phyloP scores from a whole-genome alignment of 2,888 invertebrate genomes.

The Drosophila histrio region DNA sequence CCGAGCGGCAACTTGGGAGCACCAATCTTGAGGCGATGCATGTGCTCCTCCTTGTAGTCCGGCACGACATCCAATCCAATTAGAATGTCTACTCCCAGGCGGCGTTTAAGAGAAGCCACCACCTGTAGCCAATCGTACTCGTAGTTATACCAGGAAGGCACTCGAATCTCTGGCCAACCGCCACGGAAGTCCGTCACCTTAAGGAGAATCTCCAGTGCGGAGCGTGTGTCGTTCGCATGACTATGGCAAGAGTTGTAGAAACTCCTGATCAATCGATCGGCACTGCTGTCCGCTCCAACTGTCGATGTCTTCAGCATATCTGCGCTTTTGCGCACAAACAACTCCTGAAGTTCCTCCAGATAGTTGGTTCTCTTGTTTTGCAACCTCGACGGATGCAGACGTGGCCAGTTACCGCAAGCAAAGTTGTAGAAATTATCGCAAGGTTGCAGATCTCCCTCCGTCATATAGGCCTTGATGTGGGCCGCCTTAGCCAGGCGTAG shows the following conservation, averaged over 20 bases:
- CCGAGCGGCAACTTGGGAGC: constrained; percentile 74
- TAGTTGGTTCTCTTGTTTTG: constrained; percentile 66
- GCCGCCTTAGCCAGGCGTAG: constrained; percentile 79
- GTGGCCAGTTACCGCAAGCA: constrained; percentile 82
- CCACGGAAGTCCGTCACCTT: constrained; percentile 73
- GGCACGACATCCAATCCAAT: constrained; percentile 80
- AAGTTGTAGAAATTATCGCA: constrained; percentile 81
- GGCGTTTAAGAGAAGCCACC: constrained; percentile 74
- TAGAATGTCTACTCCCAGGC: constrained; percentile 79
- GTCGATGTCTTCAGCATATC: constrained; percentile 66
- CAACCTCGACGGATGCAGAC: constrained; percentile 67
- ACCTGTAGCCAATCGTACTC: constrained; percentile 81
- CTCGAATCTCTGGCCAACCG: constrained; percentile 80
- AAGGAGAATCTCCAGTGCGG: constrained; percentile 63
- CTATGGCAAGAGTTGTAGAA: constrained; percentile 77
- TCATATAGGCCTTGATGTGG: constrained; percentile 78
- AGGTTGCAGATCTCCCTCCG: constrained; percentile 48
- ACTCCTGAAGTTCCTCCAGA: constrained; percentile 75
- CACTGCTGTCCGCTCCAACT: constrained; percentile 57
- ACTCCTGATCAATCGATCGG: constrained; percentile 73
- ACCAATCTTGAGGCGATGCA: constrained; percentile 79
- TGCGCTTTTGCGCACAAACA: constrained; percentile 78
- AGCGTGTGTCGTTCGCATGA: constrained; percentile 52
- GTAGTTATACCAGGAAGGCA: constrained; percentile 74
- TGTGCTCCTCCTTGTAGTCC: constrained; percentile 74